Base-by-base conservation (phyloP, 2,113 vertebrate species). In the Crotalus horridus region DNA sequence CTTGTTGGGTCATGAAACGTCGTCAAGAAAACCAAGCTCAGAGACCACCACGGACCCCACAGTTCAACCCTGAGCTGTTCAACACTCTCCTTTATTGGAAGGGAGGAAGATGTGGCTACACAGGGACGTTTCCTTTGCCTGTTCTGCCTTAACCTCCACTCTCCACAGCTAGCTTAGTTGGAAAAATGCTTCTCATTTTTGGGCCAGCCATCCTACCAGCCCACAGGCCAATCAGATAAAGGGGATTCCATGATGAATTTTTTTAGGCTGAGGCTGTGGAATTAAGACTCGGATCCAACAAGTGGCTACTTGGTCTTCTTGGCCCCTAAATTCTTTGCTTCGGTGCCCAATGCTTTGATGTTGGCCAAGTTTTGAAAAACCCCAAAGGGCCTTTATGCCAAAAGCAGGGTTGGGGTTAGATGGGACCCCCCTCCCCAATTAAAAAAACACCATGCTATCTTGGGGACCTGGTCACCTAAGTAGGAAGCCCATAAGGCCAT, bases 391-490 rank as follows among this genome's bases (percentile, higher is more conserved):
- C 59, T 59, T 23, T 29, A 64, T 93, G 9, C 64, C 8, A 9
- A 43, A 69, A 91, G 64, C 43, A 81, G 56, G 85, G 23, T 0
- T 13, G 69, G 53, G 4, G 48, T 39, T 39, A 93, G 85, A 24
- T 29, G 51, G 91, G 74, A 89, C n/a, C 43, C 89, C 89, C 33
- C 39, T 26, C 53, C 90, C 46, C 43, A 90, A 26, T 43, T 90
- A 39, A 39, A 9, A 6, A 0, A 64, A 90, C 61, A 3, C 0
- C 2, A 20, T 0, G 0, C 46, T 90, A 56, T 91, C 15, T 61
- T 55, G 13, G 29, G 26, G 0, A 0, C 20, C 0, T 81, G n/a
- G 24, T 29, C 0, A 43, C 0, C 0, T 74, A 56, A 86, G 39
- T 43, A 33, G 90, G 87, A 17, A 46, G 54, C 89, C 90, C 33